Conservation (phyloP, 92 coral and sea anemone genomes). For the Actinostola sp. region DNA sequence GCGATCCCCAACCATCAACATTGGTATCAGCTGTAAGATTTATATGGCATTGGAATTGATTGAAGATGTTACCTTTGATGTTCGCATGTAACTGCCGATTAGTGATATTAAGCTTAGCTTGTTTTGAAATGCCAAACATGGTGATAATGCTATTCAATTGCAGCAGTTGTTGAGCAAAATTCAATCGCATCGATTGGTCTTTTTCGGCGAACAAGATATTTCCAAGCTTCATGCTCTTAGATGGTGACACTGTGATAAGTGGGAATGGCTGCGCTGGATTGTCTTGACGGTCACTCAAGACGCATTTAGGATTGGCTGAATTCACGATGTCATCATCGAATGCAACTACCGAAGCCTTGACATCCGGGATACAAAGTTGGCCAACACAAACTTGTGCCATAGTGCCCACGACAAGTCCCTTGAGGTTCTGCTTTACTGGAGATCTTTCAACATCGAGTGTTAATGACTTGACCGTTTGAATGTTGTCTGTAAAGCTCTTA, state of each 20-base stretch:
- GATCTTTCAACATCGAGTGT: slow-evolving; percentile 12
- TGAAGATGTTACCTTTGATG: slow-evolving; percentile 8
- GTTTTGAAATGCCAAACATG: slow-evolving; percentile 19
- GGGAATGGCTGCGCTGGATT: neutral
- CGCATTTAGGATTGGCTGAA: neutral
- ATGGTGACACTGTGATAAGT: neutral
- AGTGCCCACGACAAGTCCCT: slow-evolving; percentile 10
- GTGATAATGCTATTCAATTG: neutral
- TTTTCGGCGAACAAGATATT: neutral
- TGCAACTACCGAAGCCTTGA: slow-evolving; percentile 5
- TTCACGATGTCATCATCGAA: neutral
- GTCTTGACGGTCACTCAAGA: neutral
- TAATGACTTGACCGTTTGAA: neutral
- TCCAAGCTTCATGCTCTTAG: slow-evolving; percentile 9
- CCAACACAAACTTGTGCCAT: slow-evolving; percentile 24
- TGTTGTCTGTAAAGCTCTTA: slow-evolving; percentile 2
- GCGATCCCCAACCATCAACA: slow-evolving; percentile 41
- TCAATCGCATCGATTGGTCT: slow-evolving; percentile 1
- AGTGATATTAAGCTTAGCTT: neutral
- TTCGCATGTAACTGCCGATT: neutral
- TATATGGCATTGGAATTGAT: slow-evolving; percentile 29
- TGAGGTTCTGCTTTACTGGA: slow-evolving; percentile 27
- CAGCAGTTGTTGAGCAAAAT: neutral
- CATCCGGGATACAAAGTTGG: slow-evolving; percentile 25
- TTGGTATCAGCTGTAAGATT: slow-evolving; percentile 34